phyloP scores from a whole-genome alignment of 2,797 vertebrate genomes.

The Danio albolineatus region DNA sequence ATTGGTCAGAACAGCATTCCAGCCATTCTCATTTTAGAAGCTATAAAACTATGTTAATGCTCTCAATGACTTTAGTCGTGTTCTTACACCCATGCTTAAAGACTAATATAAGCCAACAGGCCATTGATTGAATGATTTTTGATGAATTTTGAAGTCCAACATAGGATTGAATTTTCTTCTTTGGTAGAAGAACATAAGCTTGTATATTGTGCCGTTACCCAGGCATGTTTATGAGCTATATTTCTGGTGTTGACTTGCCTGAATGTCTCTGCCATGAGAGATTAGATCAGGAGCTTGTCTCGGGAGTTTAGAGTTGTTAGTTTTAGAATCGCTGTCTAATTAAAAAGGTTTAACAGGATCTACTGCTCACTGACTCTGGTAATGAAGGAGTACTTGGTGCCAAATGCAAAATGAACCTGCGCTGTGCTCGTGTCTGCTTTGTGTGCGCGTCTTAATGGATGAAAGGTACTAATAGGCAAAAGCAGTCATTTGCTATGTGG shows the following conservation, averaged over 20 bases:
- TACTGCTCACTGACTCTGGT: slow-evolving; percentile 43
- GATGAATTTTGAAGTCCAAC: neutral
- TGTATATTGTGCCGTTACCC: neutral
- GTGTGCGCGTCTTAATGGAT: neutral
- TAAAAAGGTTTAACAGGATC: slow-evolving; percentile 52
- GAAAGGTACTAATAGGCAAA: neutral
- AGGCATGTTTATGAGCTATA: neutral
- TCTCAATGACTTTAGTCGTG: neutral
- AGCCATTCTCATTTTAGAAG: neutral
- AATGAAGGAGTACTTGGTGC: slow-evolving; percentile 57
- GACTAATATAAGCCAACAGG: slow-evolving; percentile 48
- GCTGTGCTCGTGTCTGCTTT: neutral
- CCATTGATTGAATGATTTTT: slow-evolving; percentile 1
- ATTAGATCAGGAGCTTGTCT: slow-evolving; percentile 51
- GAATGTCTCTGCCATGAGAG: slow-evolving; percentile 13
- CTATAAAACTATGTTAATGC: neutral
- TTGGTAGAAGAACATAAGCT: neutral
- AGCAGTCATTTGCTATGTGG: slow-evolving; percentile 7
- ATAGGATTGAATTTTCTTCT: slow-evolving; percentile 3
- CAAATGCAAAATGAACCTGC: slow-evolving; percentile 51
- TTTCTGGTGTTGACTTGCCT: slow-evolving; percentile 5
- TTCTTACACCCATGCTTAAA: slow-evolving; percentile 54
- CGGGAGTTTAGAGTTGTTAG: slow-evolving; percentile 54
- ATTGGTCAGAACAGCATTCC: neutral
- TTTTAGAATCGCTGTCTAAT: slow-evolving; percentile 56